Evolutionary conservation across 1,140 invertebrate genomes (phyloP).

Genomic region (Drosophila serrata): DNA sequence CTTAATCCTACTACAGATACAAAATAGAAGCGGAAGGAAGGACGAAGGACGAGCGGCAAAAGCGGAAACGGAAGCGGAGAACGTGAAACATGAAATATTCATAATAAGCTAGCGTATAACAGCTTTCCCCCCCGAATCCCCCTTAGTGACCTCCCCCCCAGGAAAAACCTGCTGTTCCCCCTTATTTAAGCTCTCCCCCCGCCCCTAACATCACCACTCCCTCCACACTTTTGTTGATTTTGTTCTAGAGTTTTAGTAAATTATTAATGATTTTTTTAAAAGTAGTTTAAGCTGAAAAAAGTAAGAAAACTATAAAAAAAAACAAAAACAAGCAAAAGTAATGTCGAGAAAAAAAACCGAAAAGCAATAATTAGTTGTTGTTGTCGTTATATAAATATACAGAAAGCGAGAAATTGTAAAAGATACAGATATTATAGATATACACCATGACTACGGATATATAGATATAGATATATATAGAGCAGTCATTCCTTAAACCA

Average conservation of each 20-base stretch:
- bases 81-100: slow-evolving; percentile 69
- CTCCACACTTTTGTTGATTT: slow-evolving; percentile 75
- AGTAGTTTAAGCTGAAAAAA: slow-evolving; percentile 60
- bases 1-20: slow-evolving; percentile 77
- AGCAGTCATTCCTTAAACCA: slow-evolving; percentile 77
- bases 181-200: slow-evolving; percentile 58
- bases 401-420: slow-evolving; percentile 50
- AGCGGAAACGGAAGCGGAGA: slow-evolving; percentile 23
- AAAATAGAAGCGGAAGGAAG: slow-evolving; percentile 54
- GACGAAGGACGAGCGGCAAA: slow-evolving; percentile 23
- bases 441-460: slow-evolving; percentile 59
- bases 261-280: slow-evolving; percentile 74
- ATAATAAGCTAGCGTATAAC: slow-evolving; percentile 72
- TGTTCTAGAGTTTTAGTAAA: slow-evolving; percentile 81
- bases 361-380: slow-evolving; percentile 83
- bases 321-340: slow-evolving; percentile 45
- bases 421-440: slow-evolving; percentile 63
- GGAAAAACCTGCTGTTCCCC: slow-evolving; percentile 42
- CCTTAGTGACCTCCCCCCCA: not conserved
- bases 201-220: slow-evolving; percentile 32
- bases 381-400: slow-evolving; percentile 79
- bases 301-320: slow-evolving; percentile 23
- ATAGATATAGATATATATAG: slow-evolving; percentile 27
- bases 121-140: slow-evolving; percentile 25
- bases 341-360: slow-evolving; percentile 78